Percentiles rank a stretch among this genome's conserved stretches.
These are phyloP conservation scores for Triplophysa tibetana DNA, from an alignment of 2,113 vertebrate species.

Conservation along the genomic window DNA sequence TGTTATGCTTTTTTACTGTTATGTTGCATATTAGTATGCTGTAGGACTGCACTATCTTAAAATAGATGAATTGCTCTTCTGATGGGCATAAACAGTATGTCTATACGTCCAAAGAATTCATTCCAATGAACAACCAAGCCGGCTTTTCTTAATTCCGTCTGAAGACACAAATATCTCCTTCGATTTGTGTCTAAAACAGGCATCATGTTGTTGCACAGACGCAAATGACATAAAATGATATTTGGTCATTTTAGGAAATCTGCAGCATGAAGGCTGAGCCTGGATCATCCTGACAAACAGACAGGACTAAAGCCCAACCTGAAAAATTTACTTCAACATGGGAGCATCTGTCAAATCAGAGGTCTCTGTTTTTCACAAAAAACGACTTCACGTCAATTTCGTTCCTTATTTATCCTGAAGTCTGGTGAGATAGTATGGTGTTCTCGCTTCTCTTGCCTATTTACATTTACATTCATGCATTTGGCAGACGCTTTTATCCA, in stretches of 20 bases:
- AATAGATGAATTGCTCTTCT: background rate
- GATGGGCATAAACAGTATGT: background rate
- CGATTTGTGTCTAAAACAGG: constrained; percentile 13
- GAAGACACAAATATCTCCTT: background rate
- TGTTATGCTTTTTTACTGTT: background rate
- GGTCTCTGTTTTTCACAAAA: constrained; percentile 23
- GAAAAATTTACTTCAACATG: constrained; percentile 57
- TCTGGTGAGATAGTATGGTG: background rate
- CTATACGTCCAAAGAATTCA: background rate
- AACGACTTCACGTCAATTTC: constrained; percentile 23
- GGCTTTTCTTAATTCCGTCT: constrained; percentile 16
- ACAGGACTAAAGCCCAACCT: constrained; percentile 31
- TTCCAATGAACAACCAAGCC: constrained; percentile 8
- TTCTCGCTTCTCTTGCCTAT: background rate
- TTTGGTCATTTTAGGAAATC: constrained; percentile 33
- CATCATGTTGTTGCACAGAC: constrained; percentile 22
- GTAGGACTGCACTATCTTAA: constrained; percentile 19
- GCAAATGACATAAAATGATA: constrained; percentile 22
- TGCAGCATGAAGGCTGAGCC: constrained; percentile 17
- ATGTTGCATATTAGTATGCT: constrained; percentile 21
- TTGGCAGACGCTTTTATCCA: too few species aligned
- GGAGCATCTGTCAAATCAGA: constrained; percentile 60
- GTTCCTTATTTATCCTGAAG: background rate
- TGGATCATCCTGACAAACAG: constrained; percentile 27
- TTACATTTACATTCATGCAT: too few species aligned